Evolutionary conservation across 2,113 vertebrate species (phyloP).

Genomic region (Panthera tigris): DNA sequence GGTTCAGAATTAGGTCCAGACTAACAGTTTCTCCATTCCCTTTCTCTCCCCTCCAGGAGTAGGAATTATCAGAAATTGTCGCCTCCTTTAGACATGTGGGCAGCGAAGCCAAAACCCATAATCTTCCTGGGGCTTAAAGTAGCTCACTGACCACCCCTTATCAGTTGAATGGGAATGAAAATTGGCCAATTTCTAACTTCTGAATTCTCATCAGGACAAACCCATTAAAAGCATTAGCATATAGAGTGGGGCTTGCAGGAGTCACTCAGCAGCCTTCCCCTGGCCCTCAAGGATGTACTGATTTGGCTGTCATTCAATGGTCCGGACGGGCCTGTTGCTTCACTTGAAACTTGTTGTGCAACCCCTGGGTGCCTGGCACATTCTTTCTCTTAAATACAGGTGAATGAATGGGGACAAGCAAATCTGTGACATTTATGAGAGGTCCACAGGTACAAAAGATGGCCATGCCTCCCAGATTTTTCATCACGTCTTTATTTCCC

Average conservation of each 20-base stretch:
- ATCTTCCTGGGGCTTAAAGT: slow-evolving; percentile 62
- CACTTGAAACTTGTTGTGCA: not conserved
- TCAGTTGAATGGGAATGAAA: slow-evolving; percentile 49
- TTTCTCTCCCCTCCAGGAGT: slow-evolving; percentile 31
- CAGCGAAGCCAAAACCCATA: not conserved
- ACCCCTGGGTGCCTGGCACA: not conserved
- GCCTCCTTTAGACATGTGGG: slow-evolving; percentile 19
- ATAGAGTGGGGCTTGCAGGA: slow-evolving; percentile 20
- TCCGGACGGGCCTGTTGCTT: not conserved
- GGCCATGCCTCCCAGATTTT: not conserved
- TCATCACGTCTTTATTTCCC: not conserved
- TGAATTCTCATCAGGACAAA: slow-evolving; percentile 61
- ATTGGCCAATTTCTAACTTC: slow-evolving; percentile 58
- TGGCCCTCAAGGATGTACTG: not conserved
- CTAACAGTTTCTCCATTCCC: not conserved
- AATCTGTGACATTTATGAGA: not conserved
- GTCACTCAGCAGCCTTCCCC: not conserved
- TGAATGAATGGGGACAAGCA: not conserved
- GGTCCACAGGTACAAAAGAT: not conserved
- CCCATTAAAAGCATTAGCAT: slow-evolving; percentile 59
- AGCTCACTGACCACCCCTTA: slow-evolving; percentile 52
- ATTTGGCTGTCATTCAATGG: not conserved
- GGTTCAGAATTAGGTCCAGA: slow-evolving; percentile 51
- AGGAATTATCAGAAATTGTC: slow-evolving; percentile 65
- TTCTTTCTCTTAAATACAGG: not conserved